Conservation (phyloP, 1,140 invertebrate species). For the Pissodes strobi region DNA sequence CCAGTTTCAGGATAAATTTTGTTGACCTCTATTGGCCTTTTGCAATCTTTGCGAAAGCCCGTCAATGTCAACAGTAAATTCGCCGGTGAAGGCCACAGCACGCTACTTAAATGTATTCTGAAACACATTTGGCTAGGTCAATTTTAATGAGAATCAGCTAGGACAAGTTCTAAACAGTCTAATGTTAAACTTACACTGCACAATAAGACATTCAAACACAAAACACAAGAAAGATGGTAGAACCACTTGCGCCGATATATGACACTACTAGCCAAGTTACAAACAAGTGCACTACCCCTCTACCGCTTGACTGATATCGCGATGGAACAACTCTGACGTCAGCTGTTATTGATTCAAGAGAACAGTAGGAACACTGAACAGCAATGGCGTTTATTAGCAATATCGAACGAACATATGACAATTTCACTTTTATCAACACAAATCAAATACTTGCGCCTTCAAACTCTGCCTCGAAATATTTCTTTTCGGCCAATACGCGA, state of each 20-base stretch:
- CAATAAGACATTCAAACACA: constrained; percentile 48
- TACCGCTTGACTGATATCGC: constrained; percentile 49
- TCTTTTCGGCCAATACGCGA: constrained; percentile 21
- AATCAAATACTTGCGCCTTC: constrained; percentile 13
- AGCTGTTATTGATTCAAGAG: constrained; percentile 54
- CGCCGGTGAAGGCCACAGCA: constrained; percentile 54
- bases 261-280: constrained; percentile 56
- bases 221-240: constrained; percentile 50
- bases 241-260: constrained; percentile 55
- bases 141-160: background rate
- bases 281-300: constrained; percentile 55
- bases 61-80: constrained; percentile 56
- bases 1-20: background rate
- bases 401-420: constrained; percentile 21
- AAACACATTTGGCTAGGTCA: constrained; percentile 22
- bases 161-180: constrained; percentile 6
- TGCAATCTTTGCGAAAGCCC: constrained; percentile 54
- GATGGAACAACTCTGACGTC: constrained; percentile 52
- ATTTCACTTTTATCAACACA: constrained; percentile 12
- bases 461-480: constrained; percentile 10
- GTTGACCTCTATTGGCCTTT: constrained; percentile 55
- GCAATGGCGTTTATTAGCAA: constrained; percentile 52
- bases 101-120: no score
- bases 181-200: constrained; percentile 45
- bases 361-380: constrained; percentile 30